Evolutionary conservation across 2,797 vertebrate species (phyloP).

Genomic region (Lemur catta): DNA sequence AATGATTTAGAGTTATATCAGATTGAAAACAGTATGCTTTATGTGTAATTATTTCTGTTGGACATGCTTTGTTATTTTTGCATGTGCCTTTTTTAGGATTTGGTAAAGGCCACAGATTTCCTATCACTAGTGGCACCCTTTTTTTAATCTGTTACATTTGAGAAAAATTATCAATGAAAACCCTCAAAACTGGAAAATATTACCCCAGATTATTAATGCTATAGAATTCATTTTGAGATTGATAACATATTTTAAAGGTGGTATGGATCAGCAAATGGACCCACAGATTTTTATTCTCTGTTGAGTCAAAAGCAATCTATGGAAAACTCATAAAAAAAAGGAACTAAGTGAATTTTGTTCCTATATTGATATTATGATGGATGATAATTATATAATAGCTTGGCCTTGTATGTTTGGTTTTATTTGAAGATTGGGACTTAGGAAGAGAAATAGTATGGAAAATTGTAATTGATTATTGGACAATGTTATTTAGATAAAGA

Average conservation of each 20-base stretch:
- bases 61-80: background rate
- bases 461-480: conserved; percentile 10
- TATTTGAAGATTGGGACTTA: background rate
- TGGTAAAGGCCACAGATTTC: background rate
- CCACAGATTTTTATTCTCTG: background rate
- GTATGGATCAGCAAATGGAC: background rate
- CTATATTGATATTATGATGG: background rate
- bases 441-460: background rate
- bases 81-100: conserved; percentile 2
- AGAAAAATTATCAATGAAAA: background rate
- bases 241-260: background rate
- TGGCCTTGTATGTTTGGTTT: conserved; percentile 16
- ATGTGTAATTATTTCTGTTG: background rate
- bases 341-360: background rate
- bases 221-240: conserved; percentile 36
- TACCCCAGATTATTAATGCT: background rate
- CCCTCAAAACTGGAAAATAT: conserved; percentile 32
- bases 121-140: background rate
- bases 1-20: conserved; percentile 2
- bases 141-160: conserved; percentile 2
- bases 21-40: background rate
- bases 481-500: background rate
- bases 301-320: background rate
- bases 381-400: background rate
- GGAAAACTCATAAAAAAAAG: background rate